These are phyloP conservation scores for Rhagonycha lutea DNA, from an alignment of 2,888 invertebrate genomes.

Conservation along the genomic window DNA sequence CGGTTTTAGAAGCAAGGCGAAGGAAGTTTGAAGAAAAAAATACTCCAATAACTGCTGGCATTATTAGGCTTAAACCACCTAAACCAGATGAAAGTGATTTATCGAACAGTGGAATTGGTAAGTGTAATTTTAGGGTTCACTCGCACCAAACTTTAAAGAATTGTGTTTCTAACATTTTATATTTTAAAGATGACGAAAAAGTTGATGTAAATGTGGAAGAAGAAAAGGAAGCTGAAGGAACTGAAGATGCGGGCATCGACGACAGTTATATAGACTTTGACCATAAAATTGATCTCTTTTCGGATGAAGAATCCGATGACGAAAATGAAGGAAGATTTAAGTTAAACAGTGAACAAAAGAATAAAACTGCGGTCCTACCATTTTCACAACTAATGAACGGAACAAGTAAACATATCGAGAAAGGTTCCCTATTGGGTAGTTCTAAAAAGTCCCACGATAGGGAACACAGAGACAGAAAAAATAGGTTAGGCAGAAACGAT, in stretches of 20 bases:
- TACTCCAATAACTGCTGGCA: constrained; percentile 55
- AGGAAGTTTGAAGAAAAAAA: constrained; percentile 59
- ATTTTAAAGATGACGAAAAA: neutral
- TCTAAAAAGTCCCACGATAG: neutral
- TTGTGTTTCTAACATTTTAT: neutral
- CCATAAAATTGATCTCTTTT: constrained; percentile 49
- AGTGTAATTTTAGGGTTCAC: neutral
- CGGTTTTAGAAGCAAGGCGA: constrained; percentile 58
- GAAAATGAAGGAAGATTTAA: constrained; percentile 54
- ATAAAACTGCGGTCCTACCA: constrained; percentile 25
- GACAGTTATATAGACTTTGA: constrained; percentile 42
- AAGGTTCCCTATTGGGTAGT: constrained; percentile 5
- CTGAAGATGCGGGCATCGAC: constrained; percentile 31
- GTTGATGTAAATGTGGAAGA: constrained; percentile 8
- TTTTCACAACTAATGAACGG: constrained; percentile 32
- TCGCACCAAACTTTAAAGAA: neutral
- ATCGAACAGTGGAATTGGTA: neutral
- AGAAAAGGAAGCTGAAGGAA: constrained; percentile 35
- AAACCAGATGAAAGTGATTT: constrained; percentile 17
- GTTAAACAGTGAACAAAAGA: constrained; percentile 30
- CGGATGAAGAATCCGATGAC: constrained; percentile 52
- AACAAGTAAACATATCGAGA: constrained; percentile 11
- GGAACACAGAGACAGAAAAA: constrained; percentile 7
- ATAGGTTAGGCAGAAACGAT: neutral
- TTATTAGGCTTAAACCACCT: constrained; percentile 55